Evolutionary conservation across 2,113 vertebrate species (phyloP).

Genomic region (Ptilorrhoa leucosticta): DNA sequence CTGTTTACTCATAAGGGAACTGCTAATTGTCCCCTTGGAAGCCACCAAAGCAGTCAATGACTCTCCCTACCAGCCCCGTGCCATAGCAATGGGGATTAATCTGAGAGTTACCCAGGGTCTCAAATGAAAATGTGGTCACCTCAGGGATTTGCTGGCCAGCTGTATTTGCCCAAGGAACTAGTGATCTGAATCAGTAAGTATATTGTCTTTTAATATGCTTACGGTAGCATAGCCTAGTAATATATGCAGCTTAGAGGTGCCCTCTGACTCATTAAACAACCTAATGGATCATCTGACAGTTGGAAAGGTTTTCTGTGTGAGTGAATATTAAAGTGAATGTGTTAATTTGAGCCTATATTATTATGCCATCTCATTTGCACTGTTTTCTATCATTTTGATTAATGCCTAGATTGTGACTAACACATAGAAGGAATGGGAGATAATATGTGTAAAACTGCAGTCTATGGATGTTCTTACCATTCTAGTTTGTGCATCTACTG

Average conservation of each 20-base stretch:
- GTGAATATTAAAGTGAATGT: constrained; percentile 2
- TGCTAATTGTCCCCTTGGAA: background rate
- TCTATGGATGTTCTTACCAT: background rate
- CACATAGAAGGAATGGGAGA: background rate
- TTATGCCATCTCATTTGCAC: constrained; percentile 26
- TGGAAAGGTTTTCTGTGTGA: background rate
- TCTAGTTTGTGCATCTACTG: background rate
- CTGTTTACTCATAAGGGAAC: background rate
- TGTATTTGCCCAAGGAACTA: background rate
- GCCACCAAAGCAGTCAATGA: background rate
- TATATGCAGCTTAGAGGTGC: background rate
- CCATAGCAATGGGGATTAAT: background rate
- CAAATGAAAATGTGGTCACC: background rate
- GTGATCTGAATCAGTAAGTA: background rate
- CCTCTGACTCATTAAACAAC: constrained; percentile 1
- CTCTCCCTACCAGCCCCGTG: background rate
- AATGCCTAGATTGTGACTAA: background rate
- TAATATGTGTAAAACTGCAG: background rate
- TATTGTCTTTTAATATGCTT: background rate
- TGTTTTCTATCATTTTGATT: constrained; percentile 48
- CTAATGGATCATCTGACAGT: constrained; percentile 35
- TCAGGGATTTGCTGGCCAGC: background rate
- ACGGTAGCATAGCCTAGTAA: background rate
- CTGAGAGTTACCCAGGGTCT: background rate
- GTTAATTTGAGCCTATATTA: constrained; percentile 3